Evolutionary conservation across 2,113 vertebrate genomes (phyloP).

Genomic region (Phalacrocorax carbo): DNA sequence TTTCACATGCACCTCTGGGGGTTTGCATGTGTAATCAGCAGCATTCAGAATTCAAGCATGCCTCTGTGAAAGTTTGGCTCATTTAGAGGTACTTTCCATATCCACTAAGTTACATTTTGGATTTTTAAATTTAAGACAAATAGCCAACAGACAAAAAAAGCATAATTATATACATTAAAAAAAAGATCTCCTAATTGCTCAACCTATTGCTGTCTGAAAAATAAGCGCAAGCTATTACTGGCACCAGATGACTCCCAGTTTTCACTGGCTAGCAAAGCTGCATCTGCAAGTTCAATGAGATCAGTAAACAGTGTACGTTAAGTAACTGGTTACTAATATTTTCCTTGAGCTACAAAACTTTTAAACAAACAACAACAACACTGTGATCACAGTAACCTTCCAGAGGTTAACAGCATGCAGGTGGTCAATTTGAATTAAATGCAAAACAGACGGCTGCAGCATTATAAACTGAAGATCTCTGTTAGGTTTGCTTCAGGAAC

Average conservation of each 20-base stretch:
- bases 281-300: slow-evolving; percentile 73
- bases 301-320: slow-evolving; percentile 76
- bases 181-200: slow-evolving; percentile 53
- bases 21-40: neutral
- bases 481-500: slow-evolving; percentile 57
- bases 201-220: slow-evolving; percentile 67
- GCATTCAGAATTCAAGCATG: neutral
- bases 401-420: slow-evolving; percentile 79
- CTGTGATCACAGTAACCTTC: slow-evolving; percentile 72
- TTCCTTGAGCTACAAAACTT: slow-evolving; percentile 77
- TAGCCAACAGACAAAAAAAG: neutral
- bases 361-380: slow-evolving; percentile 80
- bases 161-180: neutral
- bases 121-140: slow-evolving; percentile 22
- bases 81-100: slow-evolving; percentile 18
- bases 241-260: slow-evolving; percentile 49
- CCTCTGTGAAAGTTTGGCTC: neutral
- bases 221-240: slow-evolving; percentile 66
- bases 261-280: slow-evolving; percentile 59
- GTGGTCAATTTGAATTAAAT: slow-evolving; percentile 71
- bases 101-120: neutral
- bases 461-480: slow-evolving; percentile 64
- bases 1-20: neutral
- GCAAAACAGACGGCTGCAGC: slow-evolving; percentile 65
- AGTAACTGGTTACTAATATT: slow-evolving; percentile 78